Evolutionary conservation across 2,888 invertebrate species (phyloP).

Genomic region (Plebejus melissa): DNA sequence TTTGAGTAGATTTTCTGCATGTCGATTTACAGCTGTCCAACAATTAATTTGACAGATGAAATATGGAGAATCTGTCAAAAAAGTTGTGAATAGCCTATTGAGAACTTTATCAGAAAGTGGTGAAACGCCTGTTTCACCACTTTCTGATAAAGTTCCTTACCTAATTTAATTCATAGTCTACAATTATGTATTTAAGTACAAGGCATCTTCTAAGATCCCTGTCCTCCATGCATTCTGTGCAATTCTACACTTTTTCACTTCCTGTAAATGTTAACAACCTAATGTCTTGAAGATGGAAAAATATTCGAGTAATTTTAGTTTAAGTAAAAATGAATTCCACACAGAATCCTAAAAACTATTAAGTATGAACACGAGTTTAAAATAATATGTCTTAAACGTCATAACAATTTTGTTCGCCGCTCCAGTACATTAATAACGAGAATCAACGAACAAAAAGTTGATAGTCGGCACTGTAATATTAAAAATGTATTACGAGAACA

Average conservation of each 20-base stretch:
- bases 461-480: constrained; percentile 1
- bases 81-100: no score
- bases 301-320: background rate
- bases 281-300: background rate
- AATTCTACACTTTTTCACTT: background rate
- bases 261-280: background rate
- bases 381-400: constrained; percentile 12
- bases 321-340: background rate
- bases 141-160: no score
- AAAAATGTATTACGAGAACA: constrained; percentile 20
- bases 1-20: background rate
- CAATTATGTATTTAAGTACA: no score
- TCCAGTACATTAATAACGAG: constrained; percentile 10
- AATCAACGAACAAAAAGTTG: constrained; percentile 6
- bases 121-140: no score
- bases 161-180: no score
- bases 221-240: background rate
- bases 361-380: background rate
- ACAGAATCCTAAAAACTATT: background rate
- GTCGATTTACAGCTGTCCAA: background rate
- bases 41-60: no score
- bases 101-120: no score
- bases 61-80: no score
- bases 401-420: constrained; percentile 15
- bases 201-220: no score